A percentile compares a stretch with the other conserved stretches of the same genome.
These are phyloP conservation scores for Herpetotheres cachinnans DNA, from an alignment of 2,113 vertebrate genomes.

Conservation along the genomic window DNA sequence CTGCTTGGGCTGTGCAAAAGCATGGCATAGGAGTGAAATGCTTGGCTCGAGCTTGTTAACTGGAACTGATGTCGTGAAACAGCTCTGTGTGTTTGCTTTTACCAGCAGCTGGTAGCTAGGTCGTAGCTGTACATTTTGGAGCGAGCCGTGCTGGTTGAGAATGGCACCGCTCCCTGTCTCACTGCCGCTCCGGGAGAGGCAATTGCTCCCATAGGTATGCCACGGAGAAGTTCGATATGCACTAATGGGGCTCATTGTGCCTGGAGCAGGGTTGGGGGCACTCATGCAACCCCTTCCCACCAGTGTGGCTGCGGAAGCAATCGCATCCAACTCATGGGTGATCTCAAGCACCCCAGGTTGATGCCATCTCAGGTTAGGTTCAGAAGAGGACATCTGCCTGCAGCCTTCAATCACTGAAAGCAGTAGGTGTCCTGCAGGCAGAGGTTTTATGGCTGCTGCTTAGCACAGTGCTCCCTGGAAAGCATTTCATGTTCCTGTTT, in stretches of 20 bases:
- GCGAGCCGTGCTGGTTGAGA: background rate
- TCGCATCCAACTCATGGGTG: background rate
- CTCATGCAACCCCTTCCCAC: background rate
- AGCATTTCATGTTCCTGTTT: background rate
- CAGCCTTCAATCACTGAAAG: conserved; percentile 5
- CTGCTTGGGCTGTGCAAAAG: background rate
- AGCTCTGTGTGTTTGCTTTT: background rate
- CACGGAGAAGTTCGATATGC: background rate
- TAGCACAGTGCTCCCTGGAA: background rate
- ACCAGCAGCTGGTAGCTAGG: background rate
- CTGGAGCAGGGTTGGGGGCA: background rate
- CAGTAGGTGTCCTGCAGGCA: background rate
- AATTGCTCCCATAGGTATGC: background rate
- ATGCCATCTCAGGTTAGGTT: background rate
- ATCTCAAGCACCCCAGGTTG: background rate
- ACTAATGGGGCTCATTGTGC: background rate
- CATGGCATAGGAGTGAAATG: background rate
- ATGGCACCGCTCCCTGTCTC: background rate
- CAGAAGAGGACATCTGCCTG: background rate
- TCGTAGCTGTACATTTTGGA: background rate
- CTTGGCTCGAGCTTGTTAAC: background rate
- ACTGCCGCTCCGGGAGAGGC: background rate
- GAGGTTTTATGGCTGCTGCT: background rate
- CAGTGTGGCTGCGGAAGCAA: background rate
- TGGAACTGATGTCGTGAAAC: background rate